Conservation (phyloP, 1,140 invertebrate genomes). For the Varroa destructor region DNA sequence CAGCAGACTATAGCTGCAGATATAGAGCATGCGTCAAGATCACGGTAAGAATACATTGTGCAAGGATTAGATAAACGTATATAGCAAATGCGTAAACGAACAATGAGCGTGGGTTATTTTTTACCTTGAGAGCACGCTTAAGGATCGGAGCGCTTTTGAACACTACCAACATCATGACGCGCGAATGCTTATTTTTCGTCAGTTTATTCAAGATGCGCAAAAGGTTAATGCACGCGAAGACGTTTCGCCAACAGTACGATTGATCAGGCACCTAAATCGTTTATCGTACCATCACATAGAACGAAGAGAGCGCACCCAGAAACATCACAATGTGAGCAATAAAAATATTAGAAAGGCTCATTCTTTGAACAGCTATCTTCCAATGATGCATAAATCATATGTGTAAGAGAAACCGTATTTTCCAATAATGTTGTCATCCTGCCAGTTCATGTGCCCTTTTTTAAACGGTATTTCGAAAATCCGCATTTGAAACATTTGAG, state of each 20-base stretch:
- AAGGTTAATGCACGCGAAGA: slow-evolving; percentile 95
- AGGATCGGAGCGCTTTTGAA: slow-evolving; percentile 98
- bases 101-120: too few relatives aligned
- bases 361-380: too few relatives aligned
- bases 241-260: slow-evolving; percentile 88
- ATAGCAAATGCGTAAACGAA: too few relatives aligned
- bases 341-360: too few relatives aligned
- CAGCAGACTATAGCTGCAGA: not conserved
- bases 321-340: slow-evolving; percentile 26
- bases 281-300: not conserved
- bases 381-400: too few relatives aligned
- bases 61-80: too few relatives aligned
- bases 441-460: too few relatives aligned
- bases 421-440: too few relatives aligned
- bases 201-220: slow-evolving; percentile 93
- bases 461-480: too few relatives aligned
- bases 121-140: slow-evolving; percentile 75
- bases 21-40: slow-evolving; percentile 36
- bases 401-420: too few relatives aligned
- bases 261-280: slow-evolving; percentile 40
- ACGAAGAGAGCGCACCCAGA: not conserved
- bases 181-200: slow-evolving; percentile 97
- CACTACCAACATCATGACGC: slow-evolving; percentile 99
- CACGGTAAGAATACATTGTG: too few relatives aligned
- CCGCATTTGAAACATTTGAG: too few relatives aligned